A percentile compares a stretch with the other conserved stretches of the same genome.
Conservation (phyloP, 2,113 vertebrate genomes). For the Sylvietta virens region DNA sequence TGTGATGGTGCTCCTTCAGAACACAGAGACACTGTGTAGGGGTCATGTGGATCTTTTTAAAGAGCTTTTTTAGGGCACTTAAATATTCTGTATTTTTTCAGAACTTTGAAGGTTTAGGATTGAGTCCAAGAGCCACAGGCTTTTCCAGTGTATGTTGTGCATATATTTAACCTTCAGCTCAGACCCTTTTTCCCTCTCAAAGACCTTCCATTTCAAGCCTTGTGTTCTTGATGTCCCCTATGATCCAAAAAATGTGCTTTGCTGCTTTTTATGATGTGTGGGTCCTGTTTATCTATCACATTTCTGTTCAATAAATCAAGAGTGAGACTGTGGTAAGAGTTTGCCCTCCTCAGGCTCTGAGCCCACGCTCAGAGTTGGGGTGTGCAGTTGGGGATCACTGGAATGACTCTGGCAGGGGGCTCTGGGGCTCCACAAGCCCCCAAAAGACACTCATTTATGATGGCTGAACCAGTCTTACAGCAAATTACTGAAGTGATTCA, state of each 20-base stretch:
- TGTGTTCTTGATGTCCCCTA: not conserved
- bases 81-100: not conserved
- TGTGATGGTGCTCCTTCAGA: not conserved
- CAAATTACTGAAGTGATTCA: not conserved
- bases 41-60: not conserved
- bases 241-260: not conserved
- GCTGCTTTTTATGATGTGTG: not conserved
- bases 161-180: not conserved
- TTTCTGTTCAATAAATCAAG: not conserved
- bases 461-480: not conserved
- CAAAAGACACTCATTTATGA: not conserved
- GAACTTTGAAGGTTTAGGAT: not conserved
- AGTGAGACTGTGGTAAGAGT: not conserved
- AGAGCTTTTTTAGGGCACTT: not conserved
- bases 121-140: not conserved
- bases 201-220: not conserved
- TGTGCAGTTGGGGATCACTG: not conserved
- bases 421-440: not conserved
- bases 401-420: not conserved
- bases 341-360: not conserved
- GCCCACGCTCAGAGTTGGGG: too few species aligned
- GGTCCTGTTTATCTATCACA: not conserved
- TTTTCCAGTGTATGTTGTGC: not conserved
- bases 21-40: not conserved
- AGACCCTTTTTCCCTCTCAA: not conserved